These are phyloP conservation scores for Toxotes chatareus DNA, from an alignment of 2,113 vertebrate species.

Conservation along the genomic window DNA sequence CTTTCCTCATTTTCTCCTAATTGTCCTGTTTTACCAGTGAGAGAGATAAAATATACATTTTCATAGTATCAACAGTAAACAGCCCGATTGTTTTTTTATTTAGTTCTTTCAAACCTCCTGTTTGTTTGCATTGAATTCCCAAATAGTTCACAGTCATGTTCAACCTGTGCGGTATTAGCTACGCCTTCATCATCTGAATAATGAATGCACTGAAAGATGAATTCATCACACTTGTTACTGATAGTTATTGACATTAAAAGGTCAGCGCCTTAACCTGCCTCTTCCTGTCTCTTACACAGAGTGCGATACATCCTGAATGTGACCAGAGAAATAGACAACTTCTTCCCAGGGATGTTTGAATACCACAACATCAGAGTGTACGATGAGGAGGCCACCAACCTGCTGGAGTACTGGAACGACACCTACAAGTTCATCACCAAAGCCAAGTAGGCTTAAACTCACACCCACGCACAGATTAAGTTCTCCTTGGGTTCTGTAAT, in stretches of 20 bases:
- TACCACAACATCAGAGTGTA: conserved; percentile 98
- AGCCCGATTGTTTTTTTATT: no score
- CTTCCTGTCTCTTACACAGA: conserved; percentile 70
- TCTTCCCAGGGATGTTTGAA: conserved; percentile 96
- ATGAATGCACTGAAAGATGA: not conserved
- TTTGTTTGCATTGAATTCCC: not conserved
- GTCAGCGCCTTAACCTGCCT: not conserved
- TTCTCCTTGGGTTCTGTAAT: not conserved
- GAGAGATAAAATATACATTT: no score
- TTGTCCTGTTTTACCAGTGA: no score
- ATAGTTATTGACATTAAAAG: not conserved
- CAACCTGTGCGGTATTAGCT: not conserved
- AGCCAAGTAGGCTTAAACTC: conserved; percentile 88
- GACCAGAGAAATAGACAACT: conserved; percentile 98
- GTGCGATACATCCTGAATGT: conserved; percentile 97
- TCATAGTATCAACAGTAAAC: no score
- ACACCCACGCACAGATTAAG: not conserved
- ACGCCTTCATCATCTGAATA: not conserved
- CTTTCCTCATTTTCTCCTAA: no score
- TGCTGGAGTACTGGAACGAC: conserved; percentile 98
- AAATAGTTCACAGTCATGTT: not conserved
- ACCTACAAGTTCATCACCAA: conserved; percentile 99
- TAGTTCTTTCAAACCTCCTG: not conserved
- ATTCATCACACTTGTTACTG: not conserved
- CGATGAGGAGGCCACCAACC: conserved; percentile 97